Conservation (phyloP, 2,113 vertebrate species). For the Capreolus pygargus region DNA sequence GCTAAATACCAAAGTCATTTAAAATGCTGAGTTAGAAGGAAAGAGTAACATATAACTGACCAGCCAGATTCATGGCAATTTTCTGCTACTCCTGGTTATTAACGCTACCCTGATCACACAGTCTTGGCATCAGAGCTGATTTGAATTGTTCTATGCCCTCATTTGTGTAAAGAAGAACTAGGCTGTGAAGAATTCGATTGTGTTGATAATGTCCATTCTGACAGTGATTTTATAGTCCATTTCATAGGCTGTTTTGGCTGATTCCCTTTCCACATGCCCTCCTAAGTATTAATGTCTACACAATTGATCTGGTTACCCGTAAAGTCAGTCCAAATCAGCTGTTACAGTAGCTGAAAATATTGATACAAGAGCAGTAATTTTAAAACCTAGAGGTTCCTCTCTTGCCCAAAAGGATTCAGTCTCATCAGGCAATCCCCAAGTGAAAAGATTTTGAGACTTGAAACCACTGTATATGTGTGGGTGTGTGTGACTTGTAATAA, state of each 20-base stretch:
- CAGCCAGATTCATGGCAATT: neutral
- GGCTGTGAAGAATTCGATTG: neutral
- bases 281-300: neutral
- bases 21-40: neutral
- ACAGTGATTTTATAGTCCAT: slow-evolving; percentile 4
- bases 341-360: neutral
- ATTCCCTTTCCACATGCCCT: neutral
- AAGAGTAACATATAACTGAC: neutral
- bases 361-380: slow-evolving; percentile 24
- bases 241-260: slow-evolving; percentile 1
- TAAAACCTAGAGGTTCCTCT: slow-evolving; percentile 37
- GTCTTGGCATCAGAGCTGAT: neutral
- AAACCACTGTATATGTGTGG: neutral
- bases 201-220: neutral
- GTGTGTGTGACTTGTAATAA: neutral
- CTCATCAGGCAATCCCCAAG: slow-evolving; percentile 24
- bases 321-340: neutral
- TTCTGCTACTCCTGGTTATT: neutral
- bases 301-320: slow-evolving; percentile 22
- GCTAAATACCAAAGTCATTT: neutral
- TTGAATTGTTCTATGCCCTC: neutral
- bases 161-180: neutral
- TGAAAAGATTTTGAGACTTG: slow-evolving; percentile 24
- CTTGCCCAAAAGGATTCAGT: neutral
- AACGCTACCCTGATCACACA: neutral